phyloP scores from a whole-genome alignment of 1,140 invertebrate genomes.

The Heterodera carotae region DNA sequence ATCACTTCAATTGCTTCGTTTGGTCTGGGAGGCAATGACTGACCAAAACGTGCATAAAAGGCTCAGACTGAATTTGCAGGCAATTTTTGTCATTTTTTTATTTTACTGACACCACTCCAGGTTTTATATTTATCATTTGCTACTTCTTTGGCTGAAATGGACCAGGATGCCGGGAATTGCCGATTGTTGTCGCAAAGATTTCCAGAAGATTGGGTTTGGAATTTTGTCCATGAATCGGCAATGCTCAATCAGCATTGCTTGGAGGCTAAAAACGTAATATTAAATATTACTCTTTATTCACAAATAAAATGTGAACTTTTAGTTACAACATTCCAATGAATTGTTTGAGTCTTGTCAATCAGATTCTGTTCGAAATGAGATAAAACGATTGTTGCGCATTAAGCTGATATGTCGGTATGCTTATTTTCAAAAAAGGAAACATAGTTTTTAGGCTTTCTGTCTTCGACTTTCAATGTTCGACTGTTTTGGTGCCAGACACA shows the following conservation, averaged over 20 bases:
- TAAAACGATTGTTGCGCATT: constrained; percentile 9
- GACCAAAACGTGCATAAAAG: constrained; percentile 14
- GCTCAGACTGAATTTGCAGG: constrained; percentile 1
- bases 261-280: not conserved
- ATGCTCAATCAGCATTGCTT: constrained; percentile 5
- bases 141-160: not conserved
- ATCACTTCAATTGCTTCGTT: constrained; percentile 19
- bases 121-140: constrained; percentile 11
- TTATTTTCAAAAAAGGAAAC: not conserved
- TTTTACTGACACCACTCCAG: not conserved
- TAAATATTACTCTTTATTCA: no score
- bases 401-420: constrained; percentile 9
- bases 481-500: constrained; percentile 17
- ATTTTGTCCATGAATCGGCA: constrained; percentile 9
- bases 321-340: not conserved
- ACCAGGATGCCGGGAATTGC: not conserved
- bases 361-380: constrained; percentile 10
- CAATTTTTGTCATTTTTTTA: constrained; percentile 3
- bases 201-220: constrained; percentile 10
- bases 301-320: no score
- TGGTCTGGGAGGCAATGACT: constrained; percentile 14
- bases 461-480: not conserved
- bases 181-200: constrained; percentile 8
- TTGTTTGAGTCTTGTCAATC: constrained; percentile 13
- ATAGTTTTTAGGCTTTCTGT: not conserved